Conservation (phyloP, 2,797 vertebrate genomes). For the Nothura maculosa region DNA sequence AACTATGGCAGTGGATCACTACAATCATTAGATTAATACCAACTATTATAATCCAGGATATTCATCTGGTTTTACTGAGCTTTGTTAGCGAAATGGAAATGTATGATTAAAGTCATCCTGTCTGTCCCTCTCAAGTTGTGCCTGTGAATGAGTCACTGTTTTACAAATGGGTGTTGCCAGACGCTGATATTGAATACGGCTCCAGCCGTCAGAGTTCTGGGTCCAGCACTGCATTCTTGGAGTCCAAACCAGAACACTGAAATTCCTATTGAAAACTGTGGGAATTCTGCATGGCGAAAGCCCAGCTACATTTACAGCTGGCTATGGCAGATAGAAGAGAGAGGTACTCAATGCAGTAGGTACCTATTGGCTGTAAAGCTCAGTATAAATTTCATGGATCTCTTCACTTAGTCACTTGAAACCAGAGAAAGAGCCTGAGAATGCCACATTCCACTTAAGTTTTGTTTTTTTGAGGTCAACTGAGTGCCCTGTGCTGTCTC, state of each 20-base stretch:
- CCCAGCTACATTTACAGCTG: slow-evolving; percentile 53
- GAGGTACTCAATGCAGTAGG: not conserved
- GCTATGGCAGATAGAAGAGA: not conserved
- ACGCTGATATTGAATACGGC: slow-evolving; percentile 61
- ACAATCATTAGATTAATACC: slow-evolving; percentile 62
- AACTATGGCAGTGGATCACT: slow-evolving; percentile 12
- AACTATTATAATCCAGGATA: slow-evolving; percentile 57
- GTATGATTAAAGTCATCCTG: slow-evolving; percentile 72
- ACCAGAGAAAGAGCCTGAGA: slow-evolving; percentile 32
- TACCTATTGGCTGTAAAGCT: not conserved
- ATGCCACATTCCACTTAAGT: slow-evolving; percentile 58
- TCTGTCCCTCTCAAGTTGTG: slow-evolving; percentile 63
- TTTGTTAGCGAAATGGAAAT: slow-evolving; percentile 71
- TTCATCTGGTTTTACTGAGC: slow-evolving; percentile 70
- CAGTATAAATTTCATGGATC: slow-evolving; percentile 28
- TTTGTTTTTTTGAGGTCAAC: slow-evolving; percentile 54
- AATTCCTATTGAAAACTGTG: slow-evolving; percentile 65
- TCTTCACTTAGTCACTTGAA: slow-evolving; percentile 55
- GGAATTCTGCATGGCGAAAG: slow-evolving; percentile 51
- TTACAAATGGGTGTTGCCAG: slow-evolving; percentile 72
- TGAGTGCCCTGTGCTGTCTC: slow-evolving; percentile 40
- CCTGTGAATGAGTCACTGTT: slow-evolving; percentile 69
- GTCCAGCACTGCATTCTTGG: slow-evolving; percentile 51
- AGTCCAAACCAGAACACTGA: slow-evolving; percentile 48
- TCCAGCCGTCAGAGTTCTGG: slow-evolving; percentile 62